Evolutionary conservation across 2,888 invertebrate species (phyloP).

Genomic region (Brachylomia viminalis): DNA sequence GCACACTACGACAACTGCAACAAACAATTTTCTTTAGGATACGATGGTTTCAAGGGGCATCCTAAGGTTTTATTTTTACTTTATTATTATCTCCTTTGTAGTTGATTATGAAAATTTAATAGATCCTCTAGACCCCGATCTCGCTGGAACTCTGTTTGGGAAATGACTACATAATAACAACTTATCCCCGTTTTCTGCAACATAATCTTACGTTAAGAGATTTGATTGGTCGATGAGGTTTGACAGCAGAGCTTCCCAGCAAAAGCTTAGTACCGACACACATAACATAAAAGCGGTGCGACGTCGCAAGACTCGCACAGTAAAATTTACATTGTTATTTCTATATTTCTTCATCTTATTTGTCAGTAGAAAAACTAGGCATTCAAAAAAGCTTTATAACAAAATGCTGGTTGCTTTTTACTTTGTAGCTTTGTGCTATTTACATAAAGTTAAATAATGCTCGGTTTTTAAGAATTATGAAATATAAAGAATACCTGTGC

Average conservation of each 20-base stretch:
- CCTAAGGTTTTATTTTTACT: neutral
- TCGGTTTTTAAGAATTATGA: neutral
- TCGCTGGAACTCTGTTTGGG: neutral
- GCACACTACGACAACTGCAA: slow-evolving; percentile 98
- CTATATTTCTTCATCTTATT: neutral
- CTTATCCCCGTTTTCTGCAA: neutral
- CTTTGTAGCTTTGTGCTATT: no score
- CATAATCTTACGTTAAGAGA: neutral
- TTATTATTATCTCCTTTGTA: neutral
- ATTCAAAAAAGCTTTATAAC: no score
- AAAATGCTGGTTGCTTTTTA: no score
- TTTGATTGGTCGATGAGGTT: neutral
- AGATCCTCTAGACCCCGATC: neutral
- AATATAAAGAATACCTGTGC: neutral
- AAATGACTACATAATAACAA: neutral
- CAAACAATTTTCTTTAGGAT: slow-evolving; percentile 68
- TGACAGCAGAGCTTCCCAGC: neutral
- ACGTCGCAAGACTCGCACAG: neutral
- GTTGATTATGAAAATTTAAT: neutral
- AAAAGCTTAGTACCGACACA: neutral
- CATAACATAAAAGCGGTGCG: neutral
- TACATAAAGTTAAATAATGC: no score
- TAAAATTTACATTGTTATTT: neutral
- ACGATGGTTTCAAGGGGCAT: neutral
- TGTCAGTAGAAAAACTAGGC: neutral